Base-by-base conservation (phyloP, 2,888 invertebrate genomes). In the Cephus pulcher region DNA sequence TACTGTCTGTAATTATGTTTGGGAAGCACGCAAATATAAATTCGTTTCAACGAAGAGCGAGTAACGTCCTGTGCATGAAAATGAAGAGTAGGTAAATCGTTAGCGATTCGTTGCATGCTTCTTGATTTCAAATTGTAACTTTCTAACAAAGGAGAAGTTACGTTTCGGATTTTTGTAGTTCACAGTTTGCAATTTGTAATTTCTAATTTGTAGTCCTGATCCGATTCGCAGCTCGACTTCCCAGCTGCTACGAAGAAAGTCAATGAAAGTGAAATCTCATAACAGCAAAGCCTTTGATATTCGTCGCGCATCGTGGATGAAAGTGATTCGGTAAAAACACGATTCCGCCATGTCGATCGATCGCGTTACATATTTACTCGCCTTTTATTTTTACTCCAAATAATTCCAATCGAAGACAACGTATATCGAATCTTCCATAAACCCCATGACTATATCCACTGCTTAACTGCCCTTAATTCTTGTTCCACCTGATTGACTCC, bases 261-360 rank as follows among this genome's bases (percentile, higher is more conserved):
- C 79, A 85, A 86, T 84, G 88, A 88, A 88, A 88, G 88, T 87
- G 84, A 56, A 56, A 88, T 88, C 86, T 82, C 85, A 78, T 82
- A 82, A 85, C 79, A 74, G 79, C 75, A 73, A 78, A 68, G 76
- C 79, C 83, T 83, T 86, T 81, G 80, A 76, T 75, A 84, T 84
- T 85, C 84, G 33, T 71, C 71, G 71, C 71, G 71, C 34, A 71
- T 71, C 79, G 81, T 70, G 34, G 80, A 86, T 79, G 87, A 86
- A 87, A 85, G 86, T 81, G 85, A 86, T 82, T 83, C 79, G 74
- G 80, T 79, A 80, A 80, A 79, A 81, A 76, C 82, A 80, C 23
- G 23, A 56, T 85, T 84, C 80, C 79, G 73, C 80, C 79, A 82
- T 84, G 83, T 80, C 76, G 83, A 80, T 80, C 56, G 56, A 56